Evolutionary conservation across 2,113 vertebrate genomes (phyloP).

Genomic region (Erpornis zantholeuca): DNA sequence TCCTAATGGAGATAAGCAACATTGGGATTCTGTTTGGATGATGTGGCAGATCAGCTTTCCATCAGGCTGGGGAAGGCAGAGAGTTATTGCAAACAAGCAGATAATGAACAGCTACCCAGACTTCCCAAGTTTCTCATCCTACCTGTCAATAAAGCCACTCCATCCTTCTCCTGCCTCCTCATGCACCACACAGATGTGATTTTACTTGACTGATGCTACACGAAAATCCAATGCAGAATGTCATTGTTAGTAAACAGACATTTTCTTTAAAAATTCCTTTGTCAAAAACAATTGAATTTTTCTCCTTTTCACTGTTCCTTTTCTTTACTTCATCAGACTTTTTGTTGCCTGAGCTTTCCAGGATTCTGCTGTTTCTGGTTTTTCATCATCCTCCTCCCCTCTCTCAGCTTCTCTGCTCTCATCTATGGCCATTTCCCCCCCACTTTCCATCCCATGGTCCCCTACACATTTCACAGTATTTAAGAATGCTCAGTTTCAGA

Average conservation of each 20-base stretch:
- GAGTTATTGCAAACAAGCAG: neutral
- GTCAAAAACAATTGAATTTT: neutral
- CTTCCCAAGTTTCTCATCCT: neutral
- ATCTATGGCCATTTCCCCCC: neutral
- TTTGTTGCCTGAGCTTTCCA: neutral
- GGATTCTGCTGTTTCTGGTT: neutral
- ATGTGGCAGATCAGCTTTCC: neutral
- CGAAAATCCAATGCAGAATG: neutral
- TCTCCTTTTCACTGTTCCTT: neutral
- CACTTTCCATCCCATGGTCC: neutral
- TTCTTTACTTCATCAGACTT: neutral
- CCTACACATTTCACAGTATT: neutral
- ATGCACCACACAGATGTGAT: neutral
- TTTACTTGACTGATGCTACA: neutral
- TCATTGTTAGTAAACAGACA: constrained; percentile 5
- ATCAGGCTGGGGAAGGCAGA: neutral
- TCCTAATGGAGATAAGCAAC: neutral
- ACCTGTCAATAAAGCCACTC: constrained; percentile 19
- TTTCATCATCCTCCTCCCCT: neutral
- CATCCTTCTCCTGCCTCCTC: neutral
- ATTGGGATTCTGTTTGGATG: neutral
- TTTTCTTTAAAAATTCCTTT: neutral
- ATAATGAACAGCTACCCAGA: constrained; percentile 21
- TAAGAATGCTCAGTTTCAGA: neutral
- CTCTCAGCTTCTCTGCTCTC: neutral